A percentile compares a stretch with the other conserved stretches of the same genome.
Evolutionary conservation across 2,113 vertebrate genomes (phyloP).

Genomic region (Erythrocebus patas): DNA sequence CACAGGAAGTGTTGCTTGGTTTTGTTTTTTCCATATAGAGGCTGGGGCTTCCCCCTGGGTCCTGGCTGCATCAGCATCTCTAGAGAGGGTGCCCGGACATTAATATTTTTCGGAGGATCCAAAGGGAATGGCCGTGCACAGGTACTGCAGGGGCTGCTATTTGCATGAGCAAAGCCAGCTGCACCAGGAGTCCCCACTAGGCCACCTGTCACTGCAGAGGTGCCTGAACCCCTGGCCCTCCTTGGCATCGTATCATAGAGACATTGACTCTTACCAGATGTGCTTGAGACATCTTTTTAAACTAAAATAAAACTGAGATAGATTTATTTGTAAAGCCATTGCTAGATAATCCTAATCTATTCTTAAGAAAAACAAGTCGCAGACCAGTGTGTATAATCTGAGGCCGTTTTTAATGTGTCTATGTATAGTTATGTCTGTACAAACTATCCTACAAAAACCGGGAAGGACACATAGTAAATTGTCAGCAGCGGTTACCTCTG

Average conservation of each 20-base stretch:
- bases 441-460: neutral
- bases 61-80: neutral
- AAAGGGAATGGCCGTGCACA: neutral
- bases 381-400: neutral
- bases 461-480: neutral
- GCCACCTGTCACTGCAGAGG: fast-evolving
- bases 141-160: neutral
- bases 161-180: neutral
- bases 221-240: neutral
- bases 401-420: neutral
- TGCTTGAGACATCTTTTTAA: neutral
- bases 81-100: neutral
- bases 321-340: neutral
- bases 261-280: neutral
- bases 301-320: neutral
- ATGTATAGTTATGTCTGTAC: neutral
- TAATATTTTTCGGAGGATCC: neutral
- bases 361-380: neutral
- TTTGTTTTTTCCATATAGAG: neutral
- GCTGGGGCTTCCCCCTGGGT: neutral
- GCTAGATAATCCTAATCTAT: neutral
- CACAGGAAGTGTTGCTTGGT: neutral
- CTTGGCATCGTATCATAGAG: neutral
- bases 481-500: neutral
- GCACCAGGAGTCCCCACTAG: neutral